Evolutionary conservation across 2,113 vertebrate species (phyloP), one percentile per base, ranked within the genome.

Genomic region (Phrynosoma platyrhinos): DNA sequence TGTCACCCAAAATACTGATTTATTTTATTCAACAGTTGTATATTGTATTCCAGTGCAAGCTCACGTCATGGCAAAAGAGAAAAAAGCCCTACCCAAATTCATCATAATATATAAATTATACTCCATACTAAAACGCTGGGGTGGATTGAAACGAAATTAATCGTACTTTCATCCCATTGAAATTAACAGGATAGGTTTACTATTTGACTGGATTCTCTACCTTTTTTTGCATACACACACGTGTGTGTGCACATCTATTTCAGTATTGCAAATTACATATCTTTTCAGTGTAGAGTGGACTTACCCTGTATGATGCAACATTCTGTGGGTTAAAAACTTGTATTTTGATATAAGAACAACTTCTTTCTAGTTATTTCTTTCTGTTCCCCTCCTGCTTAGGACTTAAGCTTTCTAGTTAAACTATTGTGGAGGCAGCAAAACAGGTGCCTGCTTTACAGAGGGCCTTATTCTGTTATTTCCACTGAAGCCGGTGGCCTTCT

Each of bases 371-470:
- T 52, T 76, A 13, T 0, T 20, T 2, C 55, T 66, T 21, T n/a
- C 79, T 36, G 21, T 30, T 30, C 68, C 25, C 23, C n/a, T 32
- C 12, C 77, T 25, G 0, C 90, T 40, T 86, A 79, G 91, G 79
- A 79, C 93, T 91, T 88, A 92, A 92, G 91, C 95, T 95, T 95
- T 96, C 96, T 94, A 94, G 95, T 96, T 92, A 93, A 95, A 89
- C 94, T 92, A 95, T 97, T 97, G 93, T 94, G 90, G 87, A 90
- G 94, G 93, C 95, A 94, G 91, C 88, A 95, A 88, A 97, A 96
- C 97, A 98, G 97, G 97, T 98, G 97, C 95, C 58, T 90, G 93
- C 95, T 95, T 95, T 94, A 97, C 95, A 96, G 94, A 95, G 92
- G 93, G 92, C 88, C 95, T 97, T 95, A 96, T 97, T 97, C 93